Percentiles rank a stretch among this genome's conserved stretches.
These are phyloP conservation scores for Zapus hudsonius DNA, from an alignment of 2,113 vertebrate genomes.

Conservation along the genomic window DNA sequence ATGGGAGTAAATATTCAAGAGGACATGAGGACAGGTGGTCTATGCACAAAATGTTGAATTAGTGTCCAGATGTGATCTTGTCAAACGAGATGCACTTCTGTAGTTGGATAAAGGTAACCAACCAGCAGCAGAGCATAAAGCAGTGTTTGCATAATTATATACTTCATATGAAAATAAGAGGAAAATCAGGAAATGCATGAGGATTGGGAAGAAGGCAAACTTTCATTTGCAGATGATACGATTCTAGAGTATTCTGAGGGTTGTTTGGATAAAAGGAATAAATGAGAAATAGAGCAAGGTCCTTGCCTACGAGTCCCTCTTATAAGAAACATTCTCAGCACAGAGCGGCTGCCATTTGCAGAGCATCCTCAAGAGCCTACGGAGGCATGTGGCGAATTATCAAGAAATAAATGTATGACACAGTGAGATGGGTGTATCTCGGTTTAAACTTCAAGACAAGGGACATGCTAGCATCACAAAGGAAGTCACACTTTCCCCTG, in stretches of 20 bases:
- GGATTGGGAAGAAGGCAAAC: background rate
- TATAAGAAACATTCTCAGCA: background rate
- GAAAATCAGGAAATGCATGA: background rate
- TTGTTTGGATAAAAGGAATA: background rate
- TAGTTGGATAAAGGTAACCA: background rate
- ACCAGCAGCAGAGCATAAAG: background rate
- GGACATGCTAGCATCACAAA: background rate
- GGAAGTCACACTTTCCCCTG: background rate
- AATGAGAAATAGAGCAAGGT: background rate
- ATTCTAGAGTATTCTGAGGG: background rate
- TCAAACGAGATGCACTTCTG: background rate
- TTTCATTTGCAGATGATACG: background rate
- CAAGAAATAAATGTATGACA: background rate
- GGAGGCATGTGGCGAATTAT: background rate
- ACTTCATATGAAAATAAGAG: background rate
- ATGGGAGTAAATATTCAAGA: background rate
- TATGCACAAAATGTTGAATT: background rate
- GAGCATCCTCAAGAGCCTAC: slow-evolving; percentile 20
- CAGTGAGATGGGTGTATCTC: background rate
- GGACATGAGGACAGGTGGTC: background rate
- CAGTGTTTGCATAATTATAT: background rate
- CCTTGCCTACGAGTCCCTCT: background rate
- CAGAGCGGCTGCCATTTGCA: background rate
- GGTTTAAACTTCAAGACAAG: background rate
- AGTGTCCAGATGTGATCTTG: background rate